Evolutionary conservation across 2,113 vertebrate genomes (phyloP).

Genomic region (Procapra przewalskii): DNA sequence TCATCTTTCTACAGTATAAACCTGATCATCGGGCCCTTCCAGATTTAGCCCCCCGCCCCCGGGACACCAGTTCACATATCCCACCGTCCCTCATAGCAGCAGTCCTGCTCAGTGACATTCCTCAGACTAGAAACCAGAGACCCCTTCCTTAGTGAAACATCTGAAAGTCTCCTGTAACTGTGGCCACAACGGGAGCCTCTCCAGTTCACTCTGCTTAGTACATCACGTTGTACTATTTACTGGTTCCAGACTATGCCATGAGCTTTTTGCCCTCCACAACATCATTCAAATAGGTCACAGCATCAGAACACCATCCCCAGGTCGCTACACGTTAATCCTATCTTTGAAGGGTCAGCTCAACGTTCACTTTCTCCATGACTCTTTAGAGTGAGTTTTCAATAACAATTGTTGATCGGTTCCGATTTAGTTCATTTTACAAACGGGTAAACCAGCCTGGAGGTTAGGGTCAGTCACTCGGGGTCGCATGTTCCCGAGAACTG

Average conservation of each 20-base stretch:
- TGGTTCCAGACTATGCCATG: not conserved
- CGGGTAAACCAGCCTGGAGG: not conserved
- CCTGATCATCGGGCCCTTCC: not conserved
- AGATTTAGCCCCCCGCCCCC: not conserved
- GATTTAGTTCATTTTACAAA: not conserved
- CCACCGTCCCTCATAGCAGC: not conserved
- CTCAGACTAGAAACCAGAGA: not conserved
- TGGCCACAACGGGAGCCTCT: not conserved
- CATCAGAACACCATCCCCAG: not conserved
- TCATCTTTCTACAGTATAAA: not conserved
- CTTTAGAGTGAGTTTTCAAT: not conserved
- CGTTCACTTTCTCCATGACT: not conserved
- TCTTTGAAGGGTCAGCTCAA: not conserved
- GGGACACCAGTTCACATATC: not conserved
- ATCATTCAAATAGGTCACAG: not conserved
- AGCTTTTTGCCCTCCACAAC: not conserved
- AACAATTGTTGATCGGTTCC: not conserved
- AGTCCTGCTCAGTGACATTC: not conserved
- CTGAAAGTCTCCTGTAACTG: not conserved
- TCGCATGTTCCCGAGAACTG: not conserved
- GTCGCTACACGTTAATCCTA: not conserved
- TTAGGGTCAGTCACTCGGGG: rapidly evolving
- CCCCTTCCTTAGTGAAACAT: not conserved
- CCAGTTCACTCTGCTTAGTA: not conserved
- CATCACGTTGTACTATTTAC: not conserved